These are phyloP conservation scores for Pelmatolapia mariae DNA, from an alignment of 2,113 vertebrate genomes.

Conservation along the genomic window DNA sequence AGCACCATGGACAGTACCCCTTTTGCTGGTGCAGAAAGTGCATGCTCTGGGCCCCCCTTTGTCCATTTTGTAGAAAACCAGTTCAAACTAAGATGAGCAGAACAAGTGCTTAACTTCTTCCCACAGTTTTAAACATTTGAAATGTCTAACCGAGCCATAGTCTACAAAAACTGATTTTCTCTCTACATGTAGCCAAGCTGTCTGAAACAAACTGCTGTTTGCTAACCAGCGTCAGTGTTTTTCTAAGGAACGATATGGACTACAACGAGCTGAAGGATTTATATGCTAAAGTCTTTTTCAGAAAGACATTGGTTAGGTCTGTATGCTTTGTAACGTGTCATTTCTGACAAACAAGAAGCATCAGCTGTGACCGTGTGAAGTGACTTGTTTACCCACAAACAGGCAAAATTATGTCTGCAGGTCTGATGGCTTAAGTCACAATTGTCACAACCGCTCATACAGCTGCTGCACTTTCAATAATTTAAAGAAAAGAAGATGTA, in stretches of 20 bases:
- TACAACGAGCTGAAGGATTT: background rate
- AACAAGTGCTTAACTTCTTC: background rate
- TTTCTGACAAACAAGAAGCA: background rate
- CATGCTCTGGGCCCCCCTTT: background rate
- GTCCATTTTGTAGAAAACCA: background rate
- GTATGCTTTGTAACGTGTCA: background rate
- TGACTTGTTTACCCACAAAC: background rate
- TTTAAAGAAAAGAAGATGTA: background rate
- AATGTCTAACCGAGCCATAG: background rate
- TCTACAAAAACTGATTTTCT: accelerated
- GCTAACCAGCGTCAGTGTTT: background rate
- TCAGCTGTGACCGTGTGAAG: background rate
- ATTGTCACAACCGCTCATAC: background rate
- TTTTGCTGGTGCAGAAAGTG: background rate
- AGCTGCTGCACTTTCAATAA: background rate
- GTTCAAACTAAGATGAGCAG: background rate
- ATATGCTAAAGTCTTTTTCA: background rate
- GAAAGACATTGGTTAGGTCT: background rate
- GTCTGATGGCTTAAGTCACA: background rate
- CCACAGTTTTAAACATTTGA: background rate
- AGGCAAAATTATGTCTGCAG: background rate
- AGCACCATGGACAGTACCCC: conserved; percentile 49
- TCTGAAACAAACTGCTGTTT: background rate
- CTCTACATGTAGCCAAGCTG: background rate
- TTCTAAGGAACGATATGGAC: background rate